Conservation (phyloP, 2,113 vertebrate species). For the Triplophysa siluroides region DNA sequence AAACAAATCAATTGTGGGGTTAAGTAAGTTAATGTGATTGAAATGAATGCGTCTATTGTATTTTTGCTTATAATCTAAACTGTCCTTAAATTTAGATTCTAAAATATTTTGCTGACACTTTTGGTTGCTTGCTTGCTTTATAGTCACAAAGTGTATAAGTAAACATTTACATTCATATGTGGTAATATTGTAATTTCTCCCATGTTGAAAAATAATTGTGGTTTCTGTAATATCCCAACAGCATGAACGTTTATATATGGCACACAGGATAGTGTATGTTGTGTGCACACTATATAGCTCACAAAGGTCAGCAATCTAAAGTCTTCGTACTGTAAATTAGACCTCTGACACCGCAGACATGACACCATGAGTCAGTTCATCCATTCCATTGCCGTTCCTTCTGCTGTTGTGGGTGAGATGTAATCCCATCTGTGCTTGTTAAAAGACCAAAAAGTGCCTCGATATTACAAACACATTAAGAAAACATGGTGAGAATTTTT, state of each 20-base stretch:
- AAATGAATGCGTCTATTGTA: too few species aligned
- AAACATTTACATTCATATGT: neutral
- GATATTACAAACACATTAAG: neutral
- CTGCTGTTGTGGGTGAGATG: neutral
- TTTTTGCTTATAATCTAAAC: too few species aligned
- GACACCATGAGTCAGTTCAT: neutral
- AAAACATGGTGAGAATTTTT: neutral
- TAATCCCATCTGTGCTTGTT: too few species aligned
- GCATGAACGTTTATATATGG: neutral
- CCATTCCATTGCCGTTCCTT: neutral
- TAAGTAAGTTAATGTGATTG: too few species aligned
- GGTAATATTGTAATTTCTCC: neutral
- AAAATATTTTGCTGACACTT: too few species aligned
- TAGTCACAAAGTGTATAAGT: too few species aligned
- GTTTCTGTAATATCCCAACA: neutral
- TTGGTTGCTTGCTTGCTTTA: too few species aligned
- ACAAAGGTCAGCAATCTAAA: neutral
- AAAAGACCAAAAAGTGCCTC: too few species aligned
- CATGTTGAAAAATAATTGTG: neutral
- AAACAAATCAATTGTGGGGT: too few species aligned
- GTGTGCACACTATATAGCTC: neutral
- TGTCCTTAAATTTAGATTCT: too few species aligned
- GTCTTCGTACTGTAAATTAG: constrained; percentile 5
- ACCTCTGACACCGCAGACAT: neutral
- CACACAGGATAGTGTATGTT: neutral